Evolutionary conservation across 2,797 vertebrate species (phyloP).

Genomic region (Artibeus jamaicensis): DNA sequence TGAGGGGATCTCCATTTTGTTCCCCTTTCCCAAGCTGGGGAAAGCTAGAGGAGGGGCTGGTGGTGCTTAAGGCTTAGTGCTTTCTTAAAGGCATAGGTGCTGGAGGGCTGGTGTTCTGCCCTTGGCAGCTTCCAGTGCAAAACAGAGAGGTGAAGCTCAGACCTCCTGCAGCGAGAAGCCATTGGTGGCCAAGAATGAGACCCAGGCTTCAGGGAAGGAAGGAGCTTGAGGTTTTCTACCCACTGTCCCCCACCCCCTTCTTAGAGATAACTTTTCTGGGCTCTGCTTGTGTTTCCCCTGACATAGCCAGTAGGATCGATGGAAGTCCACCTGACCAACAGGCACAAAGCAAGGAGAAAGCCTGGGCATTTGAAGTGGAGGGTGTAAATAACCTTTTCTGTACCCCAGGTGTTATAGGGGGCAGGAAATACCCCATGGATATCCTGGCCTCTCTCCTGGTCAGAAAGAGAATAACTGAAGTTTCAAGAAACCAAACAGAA

Average conservation of each 20-base stretch:
- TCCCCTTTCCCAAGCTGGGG: not conserved
- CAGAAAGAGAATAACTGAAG: not conserved
- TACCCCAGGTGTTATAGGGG: not conserved
- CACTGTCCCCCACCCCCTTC: not conserved
- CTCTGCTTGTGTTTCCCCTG: not conserved
- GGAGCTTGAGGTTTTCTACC: not conserved
- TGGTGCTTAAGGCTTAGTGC: not conserved
- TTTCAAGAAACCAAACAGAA: not conserved
- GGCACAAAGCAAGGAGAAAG: not conserved
- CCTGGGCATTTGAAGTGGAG: not conserved
- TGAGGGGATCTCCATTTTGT: not conserved
- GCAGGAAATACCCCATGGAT: not conserved
- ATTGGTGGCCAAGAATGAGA: not conserved
- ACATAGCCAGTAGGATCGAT: not conserved
- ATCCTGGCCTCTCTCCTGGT: accelerated
- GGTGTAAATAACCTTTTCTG: not conserved
- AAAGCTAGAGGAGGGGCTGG: not conserved
- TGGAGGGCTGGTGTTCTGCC: not conserved
- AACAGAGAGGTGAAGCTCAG: not conserved
- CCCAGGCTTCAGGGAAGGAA: not conserved
- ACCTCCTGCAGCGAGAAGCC: not conserved
- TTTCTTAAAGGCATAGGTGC: constrained; percentile 38
- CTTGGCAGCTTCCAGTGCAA: not conserved
- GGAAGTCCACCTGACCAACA: not conserved
- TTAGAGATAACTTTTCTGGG: not conserved